Base-by-base conservation (phyloP, 2,797 vertebrate genomes). In the Onychomys torridus region DNA sequence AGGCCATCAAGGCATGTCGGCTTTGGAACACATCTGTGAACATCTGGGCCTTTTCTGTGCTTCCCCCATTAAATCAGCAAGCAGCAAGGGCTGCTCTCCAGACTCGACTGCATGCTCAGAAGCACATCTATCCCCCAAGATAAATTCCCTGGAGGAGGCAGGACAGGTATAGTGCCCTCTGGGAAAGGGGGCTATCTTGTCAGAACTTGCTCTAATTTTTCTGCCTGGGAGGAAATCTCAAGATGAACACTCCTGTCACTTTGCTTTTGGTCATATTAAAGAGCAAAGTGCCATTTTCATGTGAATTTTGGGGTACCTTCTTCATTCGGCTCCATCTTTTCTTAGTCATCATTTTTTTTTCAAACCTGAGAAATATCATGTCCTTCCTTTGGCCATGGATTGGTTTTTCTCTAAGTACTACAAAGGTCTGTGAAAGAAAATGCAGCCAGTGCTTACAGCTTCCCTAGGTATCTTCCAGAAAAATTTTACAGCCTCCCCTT, bases 191-290 rank as follows among this genome's bases (percentile, higher is more conserved):
- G 91, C 78, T 71, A 93, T 96, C 90, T 95, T 67, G 37, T 52
- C 85, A 95, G 92, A 97, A 98, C 98, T 98, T 98, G 97, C 97
- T 98, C 97, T 96, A 89, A 71, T 88, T 55, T 94, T 78, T 78
- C 95, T 16, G 52, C 73, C 73, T 88, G 85, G 23, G 78, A 89
- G 81, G 91, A 86, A 96, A 96, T 96, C 73, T 89, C 27, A 76
- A 96, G 94, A 94, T 16, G 83, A 92, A 71, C 52, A 78, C 97
- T 96, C 2, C 9, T 19, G 78, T 77, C 83, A 77, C 61, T 89
- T 94, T 37, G 92, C 82, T 97, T 92, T 84, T 77, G 61, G 90
- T 93, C 57, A 52, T 69, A 90, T 57, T 32, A 61, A 46, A 82
- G 57, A 97, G 84, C 46, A 63, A 86, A 82, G 82, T 10, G 2